Conservation (phyloP, 2,888 invertebrate species). For the Athalia circularis region DNA sequence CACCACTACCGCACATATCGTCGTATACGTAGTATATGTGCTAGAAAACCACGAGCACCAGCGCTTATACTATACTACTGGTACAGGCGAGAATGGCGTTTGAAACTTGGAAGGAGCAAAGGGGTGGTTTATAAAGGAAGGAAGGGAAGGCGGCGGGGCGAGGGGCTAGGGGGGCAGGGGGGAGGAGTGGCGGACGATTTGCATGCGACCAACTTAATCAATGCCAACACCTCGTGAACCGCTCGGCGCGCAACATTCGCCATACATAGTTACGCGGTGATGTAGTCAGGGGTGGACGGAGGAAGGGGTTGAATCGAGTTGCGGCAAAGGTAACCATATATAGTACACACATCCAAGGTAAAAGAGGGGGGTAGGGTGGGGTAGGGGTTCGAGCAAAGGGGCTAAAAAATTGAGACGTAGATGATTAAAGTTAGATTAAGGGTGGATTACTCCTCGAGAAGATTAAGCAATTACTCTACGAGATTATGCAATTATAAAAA, state of each 20-base stretch:
- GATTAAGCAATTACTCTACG: slow-evolving; percentile 33
- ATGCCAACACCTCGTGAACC: slow-evolving; percentile 66
- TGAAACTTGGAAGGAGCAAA: slow-evolving; percentile 26
- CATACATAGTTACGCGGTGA: slow-evolving; percentile 7
- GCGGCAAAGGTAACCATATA: not conserved
- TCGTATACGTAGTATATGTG: too few relatives aligned
- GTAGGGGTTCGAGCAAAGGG: not conserved
- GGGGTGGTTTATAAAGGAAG: too few relatives aligned
- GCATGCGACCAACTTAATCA: slow-evolving; percentile 72
- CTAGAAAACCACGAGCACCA: too few relatives aligned
- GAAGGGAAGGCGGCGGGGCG: slow-evolving; percentile 54
- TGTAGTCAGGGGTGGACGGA: not conserved
- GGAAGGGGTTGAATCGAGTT: not conserved
- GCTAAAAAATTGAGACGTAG: slow-evolving; percentile 15
- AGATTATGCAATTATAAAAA: slow-evolving; percentile 34
- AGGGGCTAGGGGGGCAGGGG: slow-evolving; percentile 52
- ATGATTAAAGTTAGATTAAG: slow-evolving; percentile 41
- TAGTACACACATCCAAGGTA: not conserved
- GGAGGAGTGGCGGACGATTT: slow-evolving; percentile 60
- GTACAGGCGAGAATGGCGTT: slow-evolving; percentile 16
- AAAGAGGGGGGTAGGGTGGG: not conserved
- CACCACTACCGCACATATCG: not conserved
- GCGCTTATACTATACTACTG: not conserved
- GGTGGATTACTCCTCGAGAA: slow-evolving; percentile 13
- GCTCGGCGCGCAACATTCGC: slow-evolving; percentile 45